These are phyloP conservation scores for Bombus balteatus DNA, from an alignment of 1,140 invertebrate species.

Conservation along the genomic window DNA sequence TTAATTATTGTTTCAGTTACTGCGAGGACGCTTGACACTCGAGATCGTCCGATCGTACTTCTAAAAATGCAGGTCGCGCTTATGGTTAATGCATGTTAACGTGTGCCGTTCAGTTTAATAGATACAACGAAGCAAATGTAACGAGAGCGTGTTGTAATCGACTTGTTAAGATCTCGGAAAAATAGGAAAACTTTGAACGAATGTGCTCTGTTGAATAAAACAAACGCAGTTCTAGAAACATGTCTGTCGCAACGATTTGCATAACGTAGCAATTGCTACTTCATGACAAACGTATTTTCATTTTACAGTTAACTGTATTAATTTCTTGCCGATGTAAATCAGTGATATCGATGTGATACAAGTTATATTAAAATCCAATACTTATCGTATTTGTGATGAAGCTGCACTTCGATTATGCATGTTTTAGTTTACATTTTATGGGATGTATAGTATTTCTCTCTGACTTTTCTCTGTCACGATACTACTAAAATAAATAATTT, in stretches of 20 bases:
- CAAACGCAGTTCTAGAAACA: not conserved
- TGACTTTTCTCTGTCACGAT: not conserved
- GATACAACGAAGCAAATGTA: not conserved
- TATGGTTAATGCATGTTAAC: conserved; percentile 27
- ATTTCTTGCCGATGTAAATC: not conserved
- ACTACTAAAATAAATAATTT: not conserved
- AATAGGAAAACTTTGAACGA: not conserved
- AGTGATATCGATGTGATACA: not conserved
- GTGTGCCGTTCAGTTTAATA: not conserved
- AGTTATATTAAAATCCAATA: not conserved
- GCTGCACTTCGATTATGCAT: not conserved
- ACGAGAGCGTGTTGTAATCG: not conserved
- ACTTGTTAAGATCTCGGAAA: not conserved
- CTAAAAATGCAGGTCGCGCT: conserved; percentile 2
- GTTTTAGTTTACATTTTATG: not conserved
- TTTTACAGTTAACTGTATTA: not conserved
- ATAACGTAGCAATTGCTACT: not conserved
- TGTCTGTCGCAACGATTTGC: not conserved
- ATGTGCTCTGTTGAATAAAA: not conserved
- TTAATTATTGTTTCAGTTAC: conserved; percentile 49
- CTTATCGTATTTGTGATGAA: not conserved
- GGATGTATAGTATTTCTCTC: not conserved
- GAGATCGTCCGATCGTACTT: not conserved
- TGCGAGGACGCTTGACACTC: conserved; percentile 14
- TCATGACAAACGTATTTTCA: not conserved